These are phyloP conservation scores for Acrossocheilus wenchowensis DNA, from an alignment of 2,797 vertebrate species.

Conservation along the genomic window DNA sequence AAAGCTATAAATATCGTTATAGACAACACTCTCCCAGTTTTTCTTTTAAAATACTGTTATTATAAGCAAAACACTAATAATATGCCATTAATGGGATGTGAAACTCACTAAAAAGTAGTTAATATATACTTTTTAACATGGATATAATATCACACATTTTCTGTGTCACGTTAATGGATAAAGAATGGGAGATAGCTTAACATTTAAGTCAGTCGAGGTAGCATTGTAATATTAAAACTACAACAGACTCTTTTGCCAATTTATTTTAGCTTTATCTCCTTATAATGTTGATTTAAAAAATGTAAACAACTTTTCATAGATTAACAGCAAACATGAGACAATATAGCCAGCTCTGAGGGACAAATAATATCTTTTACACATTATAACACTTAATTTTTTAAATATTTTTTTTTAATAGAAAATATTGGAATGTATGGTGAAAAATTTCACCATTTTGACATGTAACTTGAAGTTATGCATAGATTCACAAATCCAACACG, in stretches of 20 bases:
- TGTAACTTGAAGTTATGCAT: slow-evolving; percentile 49
- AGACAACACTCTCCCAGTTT: slow-evolving; percentile 69
- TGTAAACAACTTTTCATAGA: neutral
- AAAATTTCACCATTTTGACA: slow-evolving; percentile 14
- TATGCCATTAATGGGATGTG: slow-evolving; percentile 34
- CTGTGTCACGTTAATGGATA: slow-evolving; percentile 58
- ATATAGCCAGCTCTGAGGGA: neutral
- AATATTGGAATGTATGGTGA: neutral
- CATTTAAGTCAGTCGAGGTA: neutral
- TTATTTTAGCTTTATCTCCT: slow-evolving; percentile 30
- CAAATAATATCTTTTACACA: slow-evolving; percentile 13
- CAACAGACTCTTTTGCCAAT: neutral
- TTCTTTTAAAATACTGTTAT: slow-evolving; percentile 70
- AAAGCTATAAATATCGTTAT: slow-evolving; percentile 29
- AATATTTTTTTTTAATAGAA: neutral
- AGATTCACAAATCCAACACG: slow-evolving; percentile 23
- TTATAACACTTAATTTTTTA: slow-evolving; percentile 25
- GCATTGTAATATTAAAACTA: slow-evolving; percentile 20
- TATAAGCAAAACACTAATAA: slow-evolving; percentile 25
- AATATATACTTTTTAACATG: slow-evolving; percentile 40
- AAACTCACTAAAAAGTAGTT: slow-evolving; percentile 30
- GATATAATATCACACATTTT: slow-evolving; percentile 48
- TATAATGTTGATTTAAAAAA: slow-evolving; percentile 6
- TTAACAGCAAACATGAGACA: neutral
- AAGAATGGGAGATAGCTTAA: slow-evolving; percentile 65